Percentiles rank a stretch among this genome's conserved stretches.
These are phyloP conservation scores for Deilephila elpenor DNA, from an alignment of 2,888 invertebrate species.

Conservation along the genomic window DNA sequence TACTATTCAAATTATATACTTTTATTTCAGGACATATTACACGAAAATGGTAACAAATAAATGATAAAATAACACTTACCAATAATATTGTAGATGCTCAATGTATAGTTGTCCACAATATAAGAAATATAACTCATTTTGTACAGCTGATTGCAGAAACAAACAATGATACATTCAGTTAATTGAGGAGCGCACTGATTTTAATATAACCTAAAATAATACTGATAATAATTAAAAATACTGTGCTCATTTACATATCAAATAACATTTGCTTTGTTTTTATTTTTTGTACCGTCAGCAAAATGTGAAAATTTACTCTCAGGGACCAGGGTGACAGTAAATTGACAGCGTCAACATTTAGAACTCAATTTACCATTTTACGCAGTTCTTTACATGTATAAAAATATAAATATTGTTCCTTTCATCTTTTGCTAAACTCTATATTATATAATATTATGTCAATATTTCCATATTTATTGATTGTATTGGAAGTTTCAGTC, in stretches of 20 bases:
- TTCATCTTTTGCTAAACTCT: too few relatives aligned
- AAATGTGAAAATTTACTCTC: constrained; percentile 18
- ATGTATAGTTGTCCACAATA: constrained; percentile 72
- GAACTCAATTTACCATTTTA: neutral
- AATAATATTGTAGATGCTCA: constrained; percentile 74
- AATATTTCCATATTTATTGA: neutral
- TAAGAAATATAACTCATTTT: constrained; percentile 71
- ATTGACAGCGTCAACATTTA: constrained; percentile 9
- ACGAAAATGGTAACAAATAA: constrained; percentile 22
- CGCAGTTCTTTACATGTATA: neutral
- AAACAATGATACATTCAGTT: constrained; percentile 25
- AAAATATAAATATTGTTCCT: neutral
- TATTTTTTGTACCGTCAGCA: constrained; percentile 50
- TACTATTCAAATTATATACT: too few relatives aligned
- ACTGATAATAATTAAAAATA: neutral
- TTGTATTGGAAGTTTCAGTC: neutral
- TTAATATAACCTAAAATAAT: neutral
- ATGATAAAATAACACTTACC: constrained; percentile 62
- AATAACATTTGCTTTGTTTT: constrained; percentile 52
- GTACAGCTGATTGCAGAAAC: constrained; percentile 35
- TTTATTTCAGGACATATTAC: too few relatives aligned
- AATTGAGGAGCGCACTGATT: neutral
- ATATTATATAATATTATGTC: neutral
- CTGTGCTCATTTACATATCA: constrained; percentile 36
- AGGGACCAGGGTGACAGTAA: neutral